These are phyloP conservation scores for Muschampia plurimacula DNA, from an alignment of 2,888 invertebrate species.

Conservation along the genomic window DNA sequence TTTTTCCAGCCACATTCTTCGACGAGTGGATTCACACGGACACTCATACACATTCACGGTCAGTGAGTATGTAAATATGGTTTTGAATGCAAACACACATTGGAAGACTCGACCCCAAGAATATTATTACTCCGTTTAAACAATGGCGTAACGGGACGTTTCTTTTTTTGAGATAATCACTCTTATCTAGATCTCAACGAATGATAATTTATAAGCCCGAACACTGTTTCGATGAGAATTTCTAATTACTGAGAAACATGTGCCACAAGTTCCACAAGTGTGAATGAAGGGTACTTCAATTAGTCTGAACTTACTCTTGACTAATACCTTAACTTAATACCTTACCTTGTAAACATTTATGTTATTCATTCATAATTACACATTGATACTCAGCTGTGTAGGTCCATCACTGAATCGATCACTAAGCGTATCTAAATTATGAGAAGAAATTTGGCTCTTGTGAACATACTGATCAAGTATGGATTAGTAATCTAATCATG, in stretches of 20 bases:
- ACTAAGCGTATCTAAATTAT: no score
- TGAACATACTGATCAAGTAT: no score
- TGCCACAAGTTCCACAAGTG: not conserved
- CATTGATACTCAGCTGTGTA: no score
- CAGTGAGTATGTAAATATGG: constrained; percentile 79
- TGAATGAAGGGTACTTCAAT: not conserved
- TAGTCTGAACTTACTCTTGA: not conserved
- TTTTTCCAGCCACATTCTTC: constrained; percentile 75
- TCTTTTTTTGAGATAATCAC: constrained; percentile 48
- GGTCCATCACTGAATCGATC: no score
- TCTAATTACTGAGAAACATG: constrained; percentile 40
- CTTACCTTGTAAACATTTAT: not conserved
- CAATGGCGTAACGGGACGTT: constrained; percentile 54
- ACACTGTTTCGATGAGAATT: constrained; percentile 34
- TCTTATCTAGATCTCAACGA: constrained; percentile 41
- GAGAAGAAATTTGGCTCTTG: no score
- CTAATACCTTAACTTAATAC: not conserved
- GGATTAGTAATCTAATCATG: no score
- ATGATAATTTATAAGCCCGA: constrained; percentile 38
- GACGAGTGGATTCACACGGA: constrained; percentile 76
- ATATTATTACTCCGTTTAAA: constrained; percentile 44
- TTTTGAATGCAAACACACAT: constrained; percentile 64
- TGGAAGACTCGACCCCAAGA: constrained; percentile 46
- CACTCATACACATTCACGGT: constrained; percentile 77
- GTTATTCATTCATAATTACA: not conserved